Conservation (phyloP, 37 sponge, comb jelly and placozoan genomes). For the Beroe ovata region DNA sequence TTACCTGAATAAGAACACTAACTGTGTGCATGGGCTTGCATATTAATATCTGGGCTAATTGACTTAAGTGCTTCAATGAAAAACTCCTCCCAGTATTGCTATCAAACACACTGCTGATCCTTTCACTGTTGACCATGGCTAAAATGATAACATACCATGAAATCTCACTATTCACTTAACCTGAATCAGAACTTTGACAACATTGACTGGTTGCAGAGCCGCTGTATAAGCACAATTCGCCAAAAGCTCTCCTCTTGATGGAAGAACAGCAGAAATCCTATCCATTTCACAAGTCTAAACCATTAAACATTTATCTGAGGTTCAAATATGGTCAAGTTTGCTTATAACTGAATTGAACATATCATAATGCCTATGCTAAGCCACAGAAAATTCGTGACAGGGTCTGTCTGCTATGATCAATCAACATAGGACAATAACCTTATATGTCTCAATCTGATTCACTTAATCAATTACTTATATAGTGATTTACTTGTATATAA, state of each 20-base stretch:
- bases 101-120: background rate
- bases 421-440: no score
- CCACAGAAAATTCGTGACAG: no score
- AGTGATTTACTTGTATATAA: no score
- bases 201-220: slow-evolving; percentile 37
- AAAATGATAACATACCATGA: no score
- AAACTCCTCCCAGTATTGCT: background rate
- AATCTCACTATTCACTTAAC: background rate
- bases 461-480: no score
- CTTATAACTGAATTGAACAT: no score
- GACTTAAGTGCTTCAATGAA: background rate
- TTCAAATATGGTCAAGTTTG: no score
- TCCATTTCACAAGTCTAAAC: no score
- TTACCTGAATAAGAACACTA: background rate
- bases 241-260: background rate
- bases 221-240: slow-evolving; percentile 36
- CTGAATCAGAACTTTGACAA: slow-evolving; percentile 54
- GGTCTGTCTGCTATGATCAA: no score
- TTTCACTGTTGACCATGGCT: slow-evolving; percentile 38
- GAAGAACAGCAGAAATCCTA: background rate
- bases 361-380: no score
- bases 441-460: no score
- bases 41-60: background rate
- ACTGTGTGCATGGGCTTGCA: slow-evolving; percentile 32
- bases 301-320: no score